A percentile compares a stretch with the other conserved stretches of the same genome.
These are phyloP conservation scores for Procavia capensis DNA, from an alignment of 2,113 vertebrate species.

Conservation along the genomic window DNA sequence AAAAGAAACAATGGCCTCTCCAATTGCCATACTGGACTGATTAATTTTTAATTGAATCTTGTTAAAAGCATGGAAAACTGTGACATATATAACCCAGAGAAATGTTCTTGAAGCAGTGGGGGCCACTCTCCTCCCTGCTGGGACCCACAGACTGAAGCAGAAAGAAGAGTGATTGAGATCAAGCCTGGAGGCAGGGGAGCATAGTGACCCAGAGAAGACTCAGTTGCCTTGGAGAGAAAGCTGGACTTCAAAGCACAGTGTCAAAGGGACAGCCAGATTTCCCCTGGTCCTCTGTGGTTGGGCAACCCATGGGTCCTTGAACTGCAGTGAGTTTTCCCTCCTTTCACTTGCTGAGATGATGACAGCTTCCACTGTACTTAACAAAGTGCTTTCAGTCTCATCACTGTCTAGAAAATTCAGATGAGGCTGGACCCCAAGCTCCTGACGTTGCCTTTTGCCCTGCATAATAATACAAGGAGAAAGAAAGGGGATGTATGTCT, in stretches of 20 bases:
- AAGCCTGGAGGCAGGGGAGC: slow-evolving; percentile 46
- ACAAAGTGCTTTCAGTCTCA: background rate
- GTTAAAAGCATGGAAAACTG: slow-evolving; percentile 85
- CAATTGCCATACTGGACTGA: slow-evolving; percentile 82
- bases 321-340: background rate
- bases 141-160: slow-evolving; percentile 18
- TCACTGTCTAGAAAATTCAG: background rate
- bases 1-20: slow-evolving; percentile 79
- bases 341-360: background rate
- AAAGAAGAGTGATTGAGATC: slow-evolving; percentile 49
- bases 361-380: background rate
- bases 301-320: background rate
- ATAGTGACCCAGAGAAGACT: slow-evolving; percentile 38
- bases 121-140: slow-evolving; percentile 69
- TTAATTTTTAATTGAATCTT: slow-evolving; percentile 86
- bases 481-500: background rate
- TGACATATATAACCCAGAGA: slow-evolving; percentile 82
- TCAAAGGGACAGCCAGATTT: slow-evolving; percentile 43
- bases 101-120: slow-evolving; percentile 74
- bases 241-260: slow-evolving; percentile 75
- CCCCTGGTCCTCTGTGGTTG: background rate
- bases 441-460: background rate
- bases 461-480: background rate
- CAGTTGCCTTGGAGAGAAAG: background rate
- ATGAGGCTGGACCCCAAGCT: background rate